Base-by-base conservation (phyloP, 1,140 invertebrate species). In the Tachypleus tridentatus region DNA sequence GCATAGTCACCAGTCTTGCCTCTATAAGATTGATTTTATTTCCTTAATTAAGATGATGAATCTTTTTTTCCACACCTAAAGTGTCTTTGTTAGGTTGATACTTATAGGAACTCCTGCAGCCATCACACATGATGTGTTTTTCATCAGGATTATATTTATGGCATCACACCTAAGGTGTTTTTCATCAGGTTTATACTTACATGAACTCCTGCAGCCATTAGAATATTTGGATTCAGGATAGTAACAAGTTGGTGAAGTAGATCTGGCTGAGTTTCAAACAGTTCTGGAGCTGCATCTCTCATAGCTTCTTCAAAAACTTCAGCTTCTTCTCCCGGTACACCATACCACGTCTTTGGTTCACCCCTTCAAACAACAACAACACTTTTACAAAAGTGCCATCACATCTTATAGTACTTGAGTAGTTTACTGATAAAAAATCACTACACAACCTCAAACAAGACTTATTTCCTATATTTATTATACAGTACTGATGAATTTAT, bases 151-250 rank as follows among this genome's bases (percentile, higher is more conserved):
- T 29, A 29, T 29, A 29, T 29, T 29, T 29, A 29, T 29, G 29
- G 29, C 29, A 29, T 29, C 29, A 29, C 29, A 29, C 29, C 29
- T 29, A 29, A 29, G 29, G 29, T 29, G 29, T 29, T 29, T 29
- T 29, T 29, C 29, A 29, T 29, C 29, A 29, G 29, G 29, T 29
- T 29, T 29, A 29, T 54, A 54, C 53, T 54, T 54, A 54, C 53
- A 54, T 7, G 53, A 8, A 54, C 53, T 8, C 53, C 53, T n/a
- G 7, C n/a, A 8, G 85, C 86, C 84, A 93, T 94, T 4, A 98
- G 80, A 71, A 96, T 87, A 73, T 94, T 95, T 0, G 96, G 96
- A 80, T 98, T 98, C 90, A 98, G 96, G 59, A 96, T 96, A 11
- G 94, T 98, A 10, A 96, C 94, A 57, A 98, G 81, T 73, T 98